Percentiles rank a stretch among this genome's conserved stretches.
phyloP scores from a whole-genome alignment of 2,888 invertebrate genomes.

The Hanleya hanleyi region DNA sequence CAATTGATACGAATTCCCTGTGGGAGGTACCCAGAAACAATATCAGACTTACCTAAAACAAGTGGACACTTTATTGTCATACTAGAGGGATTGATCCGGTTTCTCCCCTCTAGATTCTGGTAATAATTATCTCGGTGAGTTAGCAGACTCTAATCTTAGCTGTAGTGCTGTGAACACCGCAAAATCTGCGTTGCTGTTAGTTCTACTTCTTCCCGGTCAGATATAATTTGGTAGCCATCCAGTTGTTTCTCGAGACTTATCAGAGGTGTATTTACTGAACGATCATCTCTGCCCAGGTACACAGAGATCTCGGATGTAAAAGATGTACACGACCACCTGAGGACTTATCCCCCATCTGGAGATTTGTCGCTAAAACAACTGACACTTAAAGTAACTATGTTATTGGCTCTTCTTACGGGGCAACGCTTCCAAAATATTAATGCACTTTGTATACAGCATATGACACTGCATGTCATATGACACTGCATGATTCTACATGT shows the following conservation, averaged over 20 bases:
- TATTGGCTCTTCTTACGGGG: constrained; percentile 7
- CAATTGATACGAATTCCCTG: too few species aligned
- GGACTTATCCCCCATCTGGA: neutral
- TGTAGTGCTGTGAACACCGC: constrained; percentile 33
- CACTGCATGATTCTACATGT: constrained; percentile 4
- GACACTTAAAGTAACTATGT: constrained; percentile 5
- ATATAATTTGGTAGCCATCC: neutral
- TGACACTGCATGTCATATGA: neutral
- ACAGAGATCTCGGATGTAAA: constrained; percentile 4
- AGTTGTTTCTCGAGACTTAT: neutral
- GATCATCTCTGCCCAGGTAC: constrained; percentile 9
- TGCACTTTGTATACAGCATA: neutral
- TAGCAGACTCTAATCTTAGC: constrained; percentile 20
- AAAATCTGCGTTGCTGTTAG: neutral
- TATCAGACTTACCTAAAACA: constrained; percentile 32
- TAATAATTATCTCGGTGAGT: constrained; percentile 25
- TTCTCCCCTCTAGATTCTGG: constrained; percentile 30
- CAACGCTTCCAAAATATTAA: neutral
- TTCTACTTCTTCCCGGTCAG: neutral
- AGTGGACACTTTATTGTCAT: constrained; percentile 37
- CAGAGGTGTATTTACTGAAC: constrained; percentile 1
- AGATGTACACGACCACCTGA: neutral
- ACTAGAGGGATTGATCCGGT: constrained; percentile 29
- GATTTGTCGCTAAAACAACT: neutral
- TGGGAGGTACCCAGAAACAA: constrained; percentile 31